Base-by-base conservation (phyloP, 2,888 invertebrate species). In the Lasiommata megera region DNA sequence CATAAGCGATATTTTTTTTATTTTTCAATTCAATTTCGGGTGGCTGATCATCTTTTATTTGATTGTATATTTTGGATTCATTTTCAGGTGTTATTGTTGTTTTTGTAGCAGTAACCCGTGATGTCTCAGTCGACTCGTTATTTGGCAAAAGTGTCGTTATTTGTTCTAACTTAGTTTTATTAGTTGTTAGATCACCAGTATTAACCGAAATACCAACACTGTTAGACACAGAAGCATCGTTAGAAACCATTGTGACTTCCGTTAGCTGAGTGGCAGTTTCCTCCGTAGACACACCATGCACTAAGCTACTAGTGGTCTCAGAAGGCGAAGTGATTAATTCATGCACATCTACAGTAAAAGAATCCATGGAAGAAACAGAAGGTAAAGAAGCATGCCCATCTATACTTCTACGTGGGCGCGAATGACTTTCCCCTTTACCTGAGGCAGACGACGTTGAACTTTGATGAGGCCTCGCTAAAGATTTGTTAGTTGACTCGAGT, bases 351-450 rank as follows among this genome's bases (percentile, higher is more conserved):
- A 90, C 87, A 80, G 80, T 77, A 74, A 84, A 80, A 84, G 83
- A 77, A 70, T 82, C 78, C 77, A 75, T 75, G 66, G 79, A 80
- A 81, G 84, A 79, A 79, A 80, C 67, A 80, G 80, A 76, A 76
- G 77, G 72, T 71, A 76, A 81, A 80, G 84, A 84, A 84, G 86
- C 93, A 93, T 92, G 93, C 93, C 88, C 92, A 84, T 91, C 93
- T 89, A 92, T 92, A 84, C 93, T 93, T 92, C 93, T 95, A 94
- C 93, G 96, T 84, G 91, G 93, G 88, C 93, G 94, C 72, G 79
- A 89, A 84, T 87, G 93, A 77, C 71, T 79, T 65, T 75, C 82
- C 63, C 69, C 72, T 73, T 89, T 92, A 87, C 93, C 93, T 84
- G 91, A 84, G 70, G 91, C 84, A 64, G 92, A 75, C 47, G 92